Evolutionary conservation across 1,140 invertebrate genomes (phyloP).

Genomic region (Dendroctonus valens): DNA sequence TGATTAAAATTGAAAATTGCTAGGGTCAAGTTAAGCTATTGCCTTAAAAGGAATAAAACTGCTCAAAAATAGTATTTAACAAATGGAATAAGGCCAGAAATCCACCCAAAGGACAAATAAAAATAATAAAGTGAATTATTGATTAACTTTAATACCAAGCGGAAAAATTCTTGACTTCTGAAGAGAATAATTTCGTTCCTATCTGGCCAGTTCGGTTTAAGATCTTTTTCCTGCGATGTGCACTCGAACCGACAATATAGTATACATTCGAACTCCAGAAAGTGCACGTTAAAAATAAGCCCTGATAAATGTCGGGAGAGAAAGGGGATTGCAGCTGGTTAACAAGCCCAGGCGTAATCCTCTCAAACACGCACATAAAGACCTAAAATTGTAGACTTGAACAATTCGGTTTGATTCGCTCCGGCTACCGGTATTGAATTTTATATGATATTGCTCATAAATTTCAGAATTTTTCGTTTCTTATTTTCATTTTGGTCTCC

Average conservation of each 20-base stretch:
- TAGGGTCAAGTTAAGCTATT: no score
- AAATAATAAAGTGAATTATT: no score
- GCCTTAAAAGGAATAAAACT: no score
- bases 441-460: constrained; percentile 32
- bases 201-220: no score
- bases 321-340: constrained; percentile 35
- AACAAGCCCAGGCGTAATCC: constrained; percentile 37
- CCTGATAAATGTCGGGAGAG: constrained; percentile 34
- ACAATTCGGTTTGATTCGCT: constrained; percentile 33
- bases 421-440: constrained; percentile 41
- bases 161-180: no score
- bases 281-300: constrained; percentile 40
- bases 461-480: constrained; percentile 1
- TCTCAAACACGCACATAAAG: constrained; percentile 42
- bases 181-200: no score
- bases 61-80: no score
- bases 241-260: not conserved
- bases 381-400: constrained; percentile 40
- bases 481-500: no score
- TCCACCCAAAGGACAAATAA: no score
- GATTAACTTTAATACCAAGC: no score
- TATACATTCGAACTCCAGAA: constrained; percentile 23
- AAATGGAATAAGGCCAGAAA: no score
- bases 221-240: constrained; percentile 2
- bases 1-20: no score